A percentile compares a stretch with the other conserved stretches of the same genome.
These are phyloP conservation scores for Rhagoletis zephyria DNA, from an alignment of 1,140 invertebrate species.

Conservation along the genomic window DNA sequence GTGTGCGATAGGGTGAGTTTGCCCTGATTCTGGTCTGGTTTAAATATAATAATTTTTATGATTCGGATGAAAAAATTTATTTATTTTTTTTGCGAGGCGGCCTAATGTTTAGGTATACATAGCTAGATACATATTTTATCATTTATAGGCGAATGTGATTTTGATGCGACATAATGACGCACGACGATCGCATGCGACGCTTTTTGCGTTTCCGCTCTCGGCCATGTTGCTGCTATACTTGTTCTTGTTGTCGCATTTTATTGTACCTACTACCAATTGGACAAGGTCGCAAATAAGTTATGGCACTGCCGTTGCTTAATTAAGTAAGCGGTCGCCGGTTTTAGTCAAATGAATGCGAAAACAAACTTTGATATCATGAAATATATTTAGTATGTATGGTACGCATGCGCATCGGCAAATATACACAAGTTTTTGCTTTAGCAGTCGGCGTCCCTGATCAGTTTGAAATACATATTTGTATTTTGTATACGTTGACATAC, in stretches of 20 bases:
- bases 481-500: background rate
- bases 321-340: background rate
- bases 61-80: too few relatives aligned
- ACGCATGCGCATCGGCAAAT: background rate
- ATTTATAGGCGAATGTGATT: background rate
- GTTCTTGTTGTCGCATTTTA: background rate
- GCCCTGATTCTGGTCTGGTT: too few relatives aligned
- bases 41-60: too few relatives aligned
- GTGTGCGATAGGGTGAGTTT: too few relatives aligned
- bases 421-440: background rate
- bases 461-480: background rate
- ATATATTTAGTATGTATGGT: background rate
- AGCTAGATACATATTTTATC: background rate
- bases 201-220: background rate
- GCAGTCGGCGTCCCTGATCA: background rate
- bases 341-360: background rate
- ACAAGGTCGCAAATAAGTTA: slow-evolving; percentile 15
- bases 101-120: background rate
- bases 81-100: too few relatives aligned
- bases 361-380: background rate
- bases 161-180: background rate
- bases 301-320: slow-evolving; percentile 23
- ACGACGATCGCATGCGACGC: background rate
- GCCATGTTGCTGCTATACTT: background rate
- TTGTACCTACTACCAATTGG: background rate